Base-by-base conservation (phyloP, 2,888 invertebrate genomes). In the Eurois occulta region DNA sequence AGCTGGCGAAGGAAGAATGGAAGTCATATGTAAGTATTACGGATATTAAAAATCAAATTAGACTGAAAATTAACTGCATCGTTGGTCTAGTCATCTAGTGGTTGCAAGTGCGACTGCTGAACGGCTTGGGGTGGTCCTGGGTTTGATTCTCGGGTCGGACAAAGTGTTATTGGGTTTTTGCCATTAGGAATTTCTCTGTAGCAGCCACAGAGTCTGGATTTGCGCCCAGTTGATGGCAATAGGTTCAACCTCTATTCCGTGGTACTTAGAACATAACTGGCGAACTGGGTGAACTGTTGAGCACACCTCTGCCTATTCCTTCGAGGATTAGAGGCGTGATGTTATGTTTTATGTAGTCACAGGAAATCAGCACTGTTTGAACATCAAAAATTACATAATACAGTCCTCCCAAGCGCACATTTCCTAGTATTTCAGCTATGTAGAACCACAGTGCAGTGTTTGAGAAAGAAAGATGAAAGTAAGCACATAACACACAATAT, bases 1-100 rank as follows among this genome's bases (percentile, higher is more conserved):
- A 1, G 97, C 98, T 85, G 98, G 97, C 70, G 98, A 98, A 93
- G 98, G 98, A 52, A 97, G 97, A 91, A 98, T 98, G 98, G 98
- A 98, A 96, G 98, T 98, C 91, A 97, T 98, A 89, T 98, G 98
- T 98, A 97, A 98, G 98, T 73, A 16, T 58, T 21, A 21, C n/a
- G 43, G 1, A 21, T 5, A 18, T n/a, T 41, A 7, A 35, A 8
- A 32, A 60, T 13, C 13, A 1, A n/a, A 55, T 55, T n/a, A n/a
- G n/a, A 4, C 55, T 13, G 11, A n/a, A 13, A n/a, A 55, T 55
- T 13, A 1, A n/a, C 5, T n/a, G 11, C 11, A 0, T 4, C 55
- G 55, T n/a, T n/a, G 52, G 21, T 24, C 21, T 52, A 3, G 2
- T n/a, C n/a, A 8, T 24, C 21, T 52, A 3, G 2, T 52, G 52